Evolutionary conservation across 2,888 invertebrate genomes (phyloP).

Genomic region (Rhabditophanes sp.): DNA sequence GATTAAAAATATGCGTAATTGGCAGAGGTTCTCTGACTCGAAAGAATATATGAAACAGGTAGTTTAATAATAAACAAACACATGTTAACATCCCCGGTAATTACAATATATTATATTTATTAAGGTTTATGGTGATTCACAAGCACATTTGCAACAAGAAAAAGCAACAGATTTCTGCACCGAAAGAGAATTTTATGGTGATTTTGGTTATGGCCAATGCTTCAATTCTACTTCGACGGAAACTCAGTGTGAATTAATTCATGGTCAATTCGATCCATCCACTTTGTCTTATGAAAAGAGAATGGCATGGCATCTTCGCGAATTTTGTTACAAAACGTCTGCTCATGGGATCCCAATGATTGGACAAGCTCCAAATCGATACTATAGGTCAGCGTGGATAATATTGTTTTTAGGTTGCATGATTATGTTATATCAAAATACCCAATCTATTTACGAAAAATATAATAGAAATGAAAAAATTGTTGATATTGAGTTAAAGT

Average conservation of each 20-base stretch:
- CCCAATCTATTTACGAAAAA: constrained; percentile 28
- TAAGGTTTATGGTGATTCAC: no score
- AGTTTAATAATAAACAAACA: no score
- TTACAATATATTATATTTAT: no score
- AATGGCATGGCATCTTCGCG: constrained; percentile 15
- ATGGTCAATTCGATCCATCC: constrained; percentile 30
- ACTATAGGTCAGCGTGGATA: constrained; percentile 30
- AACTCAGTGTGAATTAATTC: constrained; percentile 32
- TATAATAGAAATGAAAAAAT: constrained; percentile 40
- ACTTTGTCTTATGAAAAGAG: constrained; percentile 23
- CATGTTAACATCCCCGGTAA: no score
- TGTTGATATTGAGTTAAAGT: constrained; percentile 39
- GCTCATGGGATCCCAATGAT: constrained; percentile 41
- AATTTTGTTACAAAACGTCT: constrained; percentile 40
- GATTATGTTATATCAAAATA: constrained; percentile 35
- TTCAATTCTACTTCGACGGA: constrained; percentile 11
- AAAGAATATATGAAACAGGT: no score
- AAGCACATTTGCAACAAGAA: no score
- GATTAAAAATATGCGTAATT: no score
- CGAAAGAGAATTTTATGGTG: constrained; percentile 33
- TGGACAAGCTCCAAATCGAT: constrained; percentile 33
- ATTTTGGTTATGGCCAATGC: constrained; percentile 31
- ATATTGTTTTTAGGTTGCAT: constrained; percentile 30
- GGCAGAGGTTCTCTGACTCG: no score
- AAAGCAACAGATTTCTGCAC: constrained; percentile 36